phyloP scores from a whole-genome alignment of 2,888 invertebrate genomes.

The Lithosia quadra region DNA sequence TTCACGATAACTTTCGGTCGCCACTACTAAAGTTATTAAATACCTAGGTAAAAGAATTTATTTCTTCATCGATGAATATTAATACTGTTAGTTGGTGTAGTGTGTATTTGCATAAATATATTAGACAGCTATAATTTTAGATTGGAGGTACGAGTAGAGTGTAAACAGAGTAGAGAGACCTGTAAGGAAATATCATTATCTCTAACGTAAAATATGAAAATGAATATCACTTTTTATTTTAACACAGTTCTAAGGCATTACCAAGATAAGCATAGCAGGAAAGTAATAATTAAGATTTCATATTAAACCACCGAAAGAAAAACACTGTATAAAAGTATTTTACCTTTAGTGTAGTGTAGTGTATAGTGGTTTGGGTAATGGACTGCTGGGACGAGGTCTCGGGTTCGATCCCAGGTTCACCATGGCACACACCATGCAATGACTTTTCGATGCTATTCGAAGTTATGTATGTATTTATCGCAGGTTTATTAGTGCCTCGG shows the following conservation, averaged over 20 bases:
- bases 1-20: neutral
- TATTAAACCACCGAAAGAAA: neutral
- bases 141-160: no score
- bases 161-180: no score
- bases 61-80: neutral
- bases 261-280: neutral
- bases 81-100: neutral
- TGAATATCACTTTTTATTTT: neutral
- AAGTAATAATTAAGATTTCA: neutral
- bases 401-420: no score
- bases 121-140: no score
- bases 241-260: neutral
- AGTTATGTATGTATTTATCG: no score
- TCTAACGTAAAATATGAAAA: neutral
- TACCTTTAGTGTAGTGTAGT: no score
- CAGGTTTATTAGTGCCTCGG: no score
- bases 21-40: neutral
- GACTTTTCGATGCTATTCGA: no score
- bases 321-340: neutral
- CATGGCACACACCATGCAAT: no score
- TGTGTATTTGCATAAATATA: neutral
- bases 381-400: no score
- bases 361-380: no score
- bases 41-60: neutral
- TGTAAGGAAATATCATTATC: no score